Evolutionary conservation across 2,888 invertebrate genomes (phyloP), one percentile per base, ranked within the genome.

Genomic region (Liposcelis brunnea): DNA sequence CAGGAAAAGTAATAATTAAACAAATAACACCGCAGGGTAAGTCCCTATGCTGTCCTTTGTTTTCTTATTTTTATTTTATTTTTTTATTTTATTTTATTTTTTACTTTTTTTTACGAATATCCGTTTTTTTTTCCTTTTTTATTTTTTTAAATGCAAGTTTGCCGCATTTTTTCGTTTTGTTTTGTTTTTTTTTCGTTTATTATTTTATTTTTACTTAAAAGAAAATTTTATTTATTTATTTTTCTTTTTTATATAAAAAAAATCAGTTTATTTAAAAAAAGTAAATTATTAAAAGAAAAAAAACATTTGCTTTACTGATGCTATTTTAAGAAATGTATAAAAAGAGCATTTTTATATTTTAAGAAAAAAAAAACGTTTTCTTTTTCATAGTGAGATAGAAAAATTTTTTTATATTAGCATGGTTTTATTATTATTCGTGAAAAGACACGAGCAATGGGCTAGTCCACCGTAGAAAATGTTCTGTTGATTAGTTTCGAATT

Each of bases 41-140:
- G 40, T 40, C 21, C 12, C 16, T 19, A 43, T 48, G 26, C 26
- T 26, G 26, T 26, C 26, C 26, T 26, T 26, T 26, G 26, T 46
- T 46, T 52, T 48, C 33, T 32, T 49, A 48, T 34, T 36, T 44
- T 46, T 37, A 44, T 44, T 53, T 49, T 43, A 43, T 45, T 49
- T 47, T 11, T 14, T 14, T 45, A 44, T 37, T 34, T 48, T 44
- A 10, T 43, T 42, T 43, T 49, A 40, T 44, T 51, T 45, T 21
- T n/a, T 48, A 49, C 12, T 7, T n/a, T 35, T 45, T 45, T 44
- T 53, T 49, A 51, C 49, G 48, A 40, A 44, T 48, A 34, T 45
- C 11, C 26, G 46, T 46, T 26, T 42, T 44, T 38, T 49, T 37
- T 45, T 47, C 47, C 47, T 45, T 26, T 46, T 33, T 32, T 47